Percentiles rank a stretch among this genome's conserved stretches.
phyloP scores from a whole-genome alignment of 1,140 invertebrate genomes.

The Hyles euphorbiae region DNA sequence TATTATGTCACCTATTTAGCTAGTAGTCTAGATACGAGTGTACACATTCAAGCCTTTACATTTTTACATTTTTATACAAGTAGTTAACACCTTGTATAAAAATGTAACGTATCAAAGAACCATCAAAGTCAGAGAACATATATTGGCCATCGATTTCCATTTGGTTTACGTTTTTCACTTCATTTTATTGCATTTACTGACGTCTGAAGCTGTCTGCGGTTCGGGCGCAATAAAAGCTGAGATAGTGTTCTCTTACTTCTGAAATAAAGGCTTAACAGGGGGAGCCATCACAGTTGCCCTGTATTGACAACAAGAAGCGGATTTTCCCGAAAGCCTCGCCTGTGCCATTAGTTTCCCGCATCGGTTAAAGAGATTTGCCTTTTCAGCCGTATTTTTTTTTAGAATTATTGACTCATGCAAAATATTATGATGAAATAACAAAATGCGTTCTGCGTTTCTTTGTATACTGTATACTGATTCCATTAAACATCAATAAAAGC shows the following conservation, averaged over 20 bases:
- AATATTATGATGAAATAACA: constrained; percentile 57
- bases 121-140: background rate
- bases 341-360: constrained; percentile 72
- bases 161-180: constrained; percentile 23
- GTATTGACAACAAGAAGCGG: constrained; percentile 75
- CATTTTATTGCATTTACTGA: constrained; percentile 41
- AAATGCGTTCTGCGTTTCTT: constrained; percentile 19
- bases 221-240: constrained; percentile 53
- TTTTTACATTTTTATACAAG: no score
- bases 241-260: constrained; percentile 64
- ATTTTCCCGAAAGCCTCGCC: constrained; percentile 72
- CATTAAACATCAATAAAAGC: background rate
- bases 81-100: no score
- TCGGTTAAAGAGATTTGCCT: constrained; percentile 73
- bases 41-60: no score
- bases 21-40: no score
- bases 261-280: constrained; percentile 71
- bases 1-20: no score
- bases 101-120: no score
- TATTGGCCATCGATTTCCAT: constrained; percentile 22
- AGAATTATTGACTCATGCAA: constrained; percentile 64
- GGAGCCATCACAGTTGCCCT: constrained; percentile 64
- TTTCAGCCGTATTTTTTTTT: constrained; percentile 57
- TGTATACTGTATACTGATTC: constrained; percentile 4
- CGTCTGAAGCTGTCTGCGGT: constrained; percentile 39